Conservation (phyloP, 1,140 invertebrate genomes). For the Neodiprion pinetum region DNA sequence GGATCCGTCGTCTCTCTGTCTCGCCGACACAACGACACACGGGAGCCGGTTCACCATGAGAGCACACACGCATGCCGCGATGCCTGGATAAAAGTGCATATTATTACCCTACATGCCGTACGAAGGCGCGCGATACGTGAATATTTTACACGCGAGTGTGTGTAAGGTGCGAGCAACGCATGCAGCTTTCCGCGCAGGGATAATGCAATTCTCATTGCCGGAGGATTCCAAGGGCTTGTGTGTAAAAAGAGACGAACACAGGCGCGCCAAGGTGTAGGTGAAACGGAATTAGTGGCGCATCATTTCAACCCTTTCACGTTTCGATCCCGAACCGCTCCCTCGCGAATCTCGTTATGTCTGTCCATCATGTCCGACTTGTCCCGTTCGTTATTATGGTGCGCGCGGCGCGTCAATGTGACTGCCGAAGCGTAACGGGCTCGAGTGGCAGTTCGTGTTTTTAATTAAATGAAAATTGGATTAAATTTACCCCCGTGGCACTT, state of each 20-base stretch:
- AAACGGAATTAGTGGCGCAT: slow-evolving; percentile 4
- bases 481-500: neutral
- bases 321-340: neutral
- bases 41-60: too few relatives aligned
- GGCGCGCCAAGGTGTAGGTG: neutral
- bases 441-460: slow-evolving; percentile 7
- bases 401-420: slow-evolving; percentile 1
- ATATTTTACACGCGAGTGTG: too few relatives aligned
- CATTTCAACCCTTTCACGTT: neutral
- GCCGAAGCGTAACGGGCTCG: neutral
- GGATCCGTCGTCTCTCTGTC: neutral
- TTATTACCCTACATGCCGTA: too few relatives aligned
- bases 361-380: slow-evolving; percentile 21
- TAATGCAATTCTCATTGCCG: too few relatives aligned
- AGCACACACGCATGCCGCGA: too few relatives aligned
- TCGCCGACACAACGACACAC: neutral
- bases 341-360: slow-evolving; percentile 9
- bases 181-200: too few relatives aligned
- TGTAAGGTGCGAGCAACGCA: too few relatives aligned
- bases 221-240: too few relatives aligned
- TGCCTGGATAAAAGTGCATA: too few relatives aligned
- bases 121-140: too few relatives aligned
- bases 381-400: slow-evolving; percentile 5
- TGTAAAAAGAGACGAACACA: neutral
- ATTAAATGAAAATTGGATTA: slow-evolving; percentile 2